These are phyloP conservation scores for Drosophila ohnishii DNA, from an alignment of 1,140 invertebrate species.

Conservation along the genomic window DNA sequence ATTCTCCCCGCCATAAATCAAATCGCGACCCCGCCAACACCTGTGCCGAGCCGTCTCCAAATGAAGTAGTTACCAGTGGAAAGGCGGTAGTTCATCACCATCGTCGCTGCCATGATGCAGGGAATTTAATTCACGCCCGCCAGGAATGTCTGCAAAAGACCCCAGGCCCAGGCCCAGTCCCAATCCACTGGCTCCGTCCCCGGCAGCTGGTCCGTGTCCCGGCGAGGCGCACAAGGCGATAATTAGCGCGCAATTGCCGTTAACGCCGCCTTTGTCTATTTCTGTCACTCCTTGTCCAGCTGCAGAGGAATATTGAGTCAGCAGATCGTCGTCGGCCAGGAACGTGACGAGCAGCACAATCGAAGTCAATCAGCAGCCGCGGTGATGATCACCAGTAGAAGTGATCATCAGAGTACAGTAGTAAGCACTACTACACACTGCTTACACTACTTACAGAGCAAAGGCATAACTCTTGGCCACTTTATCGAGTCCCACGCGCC, in stretches of 20 bases:
- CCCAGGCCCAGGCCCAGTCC: conserved; percentile 1
- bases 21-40: conserved; percentile 17
- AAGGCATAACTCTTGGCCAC: background rate
- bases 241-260: conserved; percentile 54
- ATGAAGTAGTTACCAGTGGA: conserved; percentile 48
- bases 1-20: conserved; percentile 45
- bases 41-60: conserved; percentile 16
- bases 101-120: conserved; percentile 16
- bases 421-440: background rate
- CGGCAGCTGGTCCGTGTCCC: conserved; percentile 6
- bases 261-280: conserved; percentile 35
- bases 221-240: conserved; percentile 18
- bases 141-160: conserved; percentile 35
- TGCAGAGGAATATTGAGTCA: conserved; percentile 12
- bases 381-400: conserved; percentile 6
- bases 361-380: conserved; percentile 2
- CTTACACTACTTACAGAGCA: background rate
- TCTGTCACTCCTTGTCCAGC: conserved; percentile 5
- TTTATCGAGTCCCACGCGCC: conserved; percentile 5
- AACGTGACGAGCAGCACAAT: conserved; percentile 44
- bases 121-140: conserved; percentile 53
- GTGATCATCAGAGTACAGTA: background rate
- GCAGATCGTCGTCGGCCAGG: conserved; percentile 21
- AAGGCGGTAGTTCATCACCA: conserved; percentile 17
- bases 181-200: background rate